A percentile compares a stretch with the other conserved stretches of the same genome.
Evolutionary conservation across 2,113 vertebrate species (phyloP).

Genomic region (Pampusana beccarii): DNA sequence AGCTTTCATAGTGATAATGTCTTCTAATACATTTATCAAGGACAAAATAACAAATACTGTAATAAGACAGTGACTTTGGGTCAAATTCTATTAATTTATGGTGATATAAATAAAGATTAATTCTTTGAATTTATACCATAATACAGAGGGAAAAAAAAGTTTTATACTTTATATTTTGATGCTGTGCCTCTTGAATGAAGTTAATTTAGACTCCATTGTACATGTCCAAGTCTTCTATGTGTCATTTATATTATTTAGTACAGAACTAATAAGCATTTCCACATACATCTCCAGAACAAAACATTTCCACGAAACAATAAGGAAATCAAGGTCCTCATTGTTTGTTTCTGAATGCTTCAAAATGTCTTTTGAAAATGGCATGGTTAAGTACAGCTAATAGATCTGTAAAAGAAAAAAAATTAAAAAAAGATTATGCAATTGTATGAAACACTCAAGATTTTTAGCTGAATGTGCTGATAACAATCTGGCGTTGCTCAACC

Average conservation of each 20-base stretch:
- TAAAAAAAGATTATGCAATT: background rate
- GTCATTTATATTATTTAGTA: background rate
- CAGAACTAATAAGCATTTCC: background rate
- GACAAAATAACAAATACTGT: background rate
- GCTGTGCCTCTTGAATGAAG: background rate
- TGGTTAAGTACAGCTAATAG: background rate
- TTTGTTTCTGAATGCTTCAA: background rate
- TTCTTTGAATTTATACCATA: background rate
- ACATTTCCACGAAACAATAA: background rate
- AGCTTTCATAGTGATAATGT: background rate
- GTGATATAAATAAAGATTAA: background rate
- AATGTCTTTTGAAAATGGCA: background rate
- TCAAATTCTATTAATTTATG: background rate
- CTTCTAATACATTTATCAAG: background rate
- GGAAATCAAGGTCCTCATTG: background rate
- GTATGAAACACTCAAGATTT: rapidly evolving
- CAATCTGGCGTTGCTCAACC: rapidly evolving
- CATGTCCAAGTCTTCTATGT: background rate
- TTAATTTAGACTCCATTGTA: background rate
- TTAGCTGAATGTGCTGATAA: background rate
- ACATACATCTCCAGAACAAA: background rate
- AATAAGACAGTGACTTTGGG: background rate
- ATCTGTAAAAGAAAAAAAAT: background rate
- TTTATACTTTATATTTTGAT: background rate
- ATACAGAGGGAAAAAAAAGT: background rate